These are phyloP conservation scores for Dorcus hopei DNA, from an alignment of 2,888 invertebrate species.

Conservation along the genomic window DNA sequence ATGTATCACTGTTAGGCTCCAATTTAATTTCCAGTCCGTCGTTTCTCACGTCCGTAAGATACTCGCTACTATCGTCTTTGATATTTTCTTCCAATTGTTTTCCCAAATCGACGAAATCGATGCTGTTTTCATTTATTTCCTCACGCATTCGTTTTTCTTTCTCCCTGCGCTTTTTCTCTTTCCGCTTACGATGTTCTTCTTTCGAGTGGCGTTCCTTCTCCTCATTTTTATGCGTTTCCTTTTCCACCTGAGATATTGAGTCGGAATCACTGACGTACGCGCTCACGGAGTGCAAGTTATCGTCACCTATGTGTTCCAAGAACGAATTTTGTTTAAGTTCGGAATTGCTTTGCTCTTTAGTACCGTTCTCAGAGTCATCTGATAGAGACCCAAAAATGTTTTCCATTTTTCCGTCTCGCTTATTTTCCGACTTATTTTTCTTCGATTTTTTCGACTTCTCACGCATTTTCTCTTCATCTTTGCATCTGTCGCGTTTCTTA, in stretches of 20 bases:
- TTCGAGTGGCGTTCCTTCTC: conserved; percentile 41
- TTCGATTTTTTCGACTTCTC: conserved; percentile 61
- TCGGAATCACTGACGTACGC: conserved; percentile 55
- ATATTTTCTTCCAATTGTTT: conserved; percentile 79
- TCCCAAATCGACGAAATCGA: conserved; percentile 77
- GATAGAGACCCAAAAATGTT: conserved; percentile 85
- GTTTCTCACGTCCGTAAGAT: conserved; percentile 7
- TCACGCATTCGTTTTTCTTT: conserved; percentile 53
- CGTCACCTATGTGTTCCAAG: conserved; percentile 23
- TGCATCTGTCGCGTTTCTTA: conserved; percentile 58
- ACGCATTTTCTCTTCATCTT: conserved; percentile 52
- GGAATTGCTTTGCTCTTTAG: conserved; percentile 32
- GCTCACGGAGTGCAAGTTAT: conserved; percentile 20
- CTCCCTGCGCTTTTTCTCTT: conserved; percentile 63
- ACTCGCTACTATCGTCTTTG: conserved; percentile 63
- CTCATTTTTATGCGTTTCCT: conserved; percentile 26
- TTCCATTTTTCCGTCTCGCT: conserved; percentile 78
- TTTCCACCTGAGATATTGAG: conserved; percentile 26
- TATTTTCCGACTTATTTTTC: conserved; percentile 48
- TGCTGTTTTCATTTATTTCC: conserved; percentile 70
- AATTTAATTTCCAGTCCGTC: background rate
- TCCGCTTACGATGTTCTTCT: conserved; percentile 58
- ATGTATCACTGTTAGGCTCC: conserved; percentile 46
- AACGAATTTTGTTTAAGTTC: conserved; percentile 20
- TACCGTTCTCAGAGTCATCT: conserved; percentile 58